Percentiles rank a stretch among this genome's conserved stretches.
phyloP scores from a whole-genome alignment of 2,888 invertebrate species.

The Pyrrhosoma nymphula region DNA sequence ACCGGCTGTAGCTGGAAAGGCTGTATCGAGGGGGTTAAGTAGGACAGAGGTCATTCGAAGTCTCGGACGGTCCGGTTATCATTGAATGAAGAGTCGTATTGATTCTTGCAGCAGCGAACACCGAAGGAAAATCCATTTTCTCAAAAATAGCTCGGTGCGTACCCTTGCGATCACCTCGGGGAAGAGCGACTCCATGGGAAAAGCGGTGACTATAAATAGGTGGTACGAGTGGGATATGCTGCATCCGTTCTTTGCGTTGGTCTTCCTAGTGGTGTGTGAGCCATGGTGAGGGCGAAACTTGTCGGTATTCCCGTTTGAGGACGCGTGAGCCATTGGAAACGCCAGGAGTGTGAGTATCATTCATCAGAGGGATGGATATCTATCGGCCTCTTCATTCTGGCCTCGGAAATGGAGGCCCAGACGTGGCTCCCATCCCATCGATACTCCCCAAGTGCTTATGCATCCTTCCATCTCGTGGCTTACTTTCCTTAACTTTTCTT shows the following conservation, averaged over 20 bases:
- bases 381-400: too few relatives aligned
- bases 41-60: not conserved
- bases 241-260: slow-evolving; percentile 54
- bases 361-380: too few relatives aligned
- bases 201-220: slow-evolving; percentile 53
- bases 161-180: slow-evolving; percentile 63
- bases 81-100: not conserved
- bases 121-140: slow-evolving; percentile 41
- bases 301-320: not conserved
- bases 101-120: not conserved
- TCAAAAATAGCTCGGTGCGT: slow-evolving; percentile 53
- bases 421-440: too few relatives aligned
- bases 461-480: too few relatives aligned
- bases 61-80: not conserved
- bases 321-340: not conserved
- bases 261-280: not conserved
- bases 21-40: too few relatives aligned
- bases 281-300: not conserved
- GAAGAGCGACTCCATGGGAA: slow-evolving; percentile 45
- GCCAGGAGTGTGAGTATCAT: not conserved
- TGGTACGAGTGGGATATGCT: not conserved
- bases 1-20: too few relatives aligned
- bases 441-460: too few relatives aligned
- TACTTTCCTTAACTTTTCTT: too few relatives aligned
- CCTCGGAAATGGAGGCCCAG: too few relatives aligned